phyloP scores from a whole-genome alignment of 2,113 vertebrate species.

The Colaptes auratus region DNA sequence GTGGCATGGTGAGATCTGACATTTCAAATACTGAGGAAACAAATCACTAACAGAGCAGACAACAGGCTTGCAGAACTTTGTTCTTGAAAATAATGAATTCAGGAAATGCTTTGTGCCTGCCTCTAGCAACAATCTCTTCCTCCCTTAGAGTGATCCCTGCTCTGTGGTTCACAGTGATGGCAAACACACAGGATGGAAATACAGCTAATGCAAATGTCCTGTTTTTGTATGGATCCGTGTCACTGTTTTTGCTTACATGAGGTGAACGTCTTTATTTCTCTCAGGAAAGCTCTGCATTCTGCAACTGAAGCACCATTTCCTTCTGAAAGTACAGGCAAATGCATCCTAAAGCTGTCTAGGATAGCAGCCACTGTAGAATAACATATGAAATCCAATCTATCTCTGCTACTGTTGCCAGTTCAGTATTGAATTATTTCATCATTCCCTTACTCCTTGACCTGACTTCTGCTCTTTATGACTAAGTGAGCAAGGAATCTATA shows the following conservation, averaged over 20 bases:
- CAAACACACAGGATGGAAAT: neutral
- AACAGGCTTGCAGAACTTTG: conserved; percentile 34
- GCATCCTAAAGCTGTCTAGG: neutral
- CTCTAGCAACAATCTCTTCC: conserved; percentile 31
- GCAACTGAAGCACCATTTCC: neutral
- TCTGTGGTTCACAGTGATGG: neutral
- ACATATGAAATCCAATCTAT: neutral
- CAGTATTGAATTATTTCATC: conserved; percentile 15
- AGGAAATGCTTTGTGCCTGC: conserved; percentile 57
- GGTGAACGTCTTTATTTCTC: neutral
- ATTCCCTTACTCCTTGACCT: neutral
- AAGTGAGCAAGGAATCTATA: conserved; percentile 7
- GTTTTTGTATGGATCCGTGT: neutral
- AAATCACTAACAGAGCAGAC: neutral
- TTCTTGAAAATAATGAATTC: conserved; percentile 50
- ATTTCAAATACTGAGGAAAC: conserved; percentile 18
- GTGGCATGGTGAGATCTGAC: neutral
- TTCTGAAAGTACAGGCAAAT: neutral
- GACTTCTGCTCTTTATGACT: neutral
- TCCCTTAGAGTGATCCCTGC: neutral
- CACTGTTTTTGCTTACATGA: neutral
- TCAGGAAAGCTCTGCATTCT: neutral
- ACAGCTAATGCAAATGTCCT: neutral
- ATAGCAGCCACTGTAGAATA: neutral
- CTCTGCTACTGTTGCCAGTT: conserved; percentile 11